Evolutionary conservation across 2,888 invertebrate species (phyloP).

Genomic region (Atethmia centrago): DNA sequence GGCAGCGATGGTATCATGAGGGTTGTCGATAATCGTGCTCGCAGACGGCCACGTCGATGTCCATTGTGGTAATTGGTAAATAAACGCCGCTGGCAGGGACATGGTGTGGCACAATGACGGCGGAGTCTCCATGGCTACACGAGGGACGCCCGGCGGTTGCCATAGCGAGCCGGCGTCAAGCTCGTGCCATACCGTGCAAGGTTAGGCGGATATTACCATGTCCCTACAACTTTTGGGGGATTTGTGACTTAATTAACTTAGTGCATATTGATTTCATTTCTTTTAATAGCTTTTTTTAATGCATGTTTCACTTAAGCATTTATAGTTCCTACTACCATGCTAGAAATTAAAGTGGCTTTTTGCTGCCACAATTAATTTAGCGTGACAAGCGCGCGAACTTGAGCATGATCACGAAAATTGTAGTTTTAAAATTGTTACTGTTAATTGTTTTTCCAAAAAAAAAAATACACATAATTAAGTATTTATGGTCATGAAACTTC

Average conservation of each 20-base stretch:
- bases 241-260: conserved; percentile 69
- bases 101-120: conserved; percentile 66
- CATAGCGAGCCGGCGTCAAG: conserved; percentile 65
- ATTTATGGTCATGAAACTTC: conserved; percentile 50
- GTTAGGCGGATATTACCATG: conserved; percentile 60
- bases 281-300: conserved; percentile 24
- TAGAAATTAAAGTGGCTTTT: neutral
- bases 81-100: conserved; percentile 76
- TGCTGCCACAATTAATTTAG: conserved; percentile 20
- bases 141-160: conserved; percentile 78
- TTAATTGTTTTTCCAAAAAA: conserved; percentile 11
- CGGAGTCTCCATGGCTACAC: conserved; percentile 79
- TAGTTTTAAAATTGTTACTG: neutral
- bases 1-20: conserved; percentile 64
- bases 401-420: conserved; percentile 7
- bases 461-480: conserved; percentile 29
- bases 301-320: conserved; percentile 12
- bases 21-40: conserved; percentile 69
- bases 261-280: conserved; percentile 63
- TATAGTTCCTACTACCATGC: neutral
- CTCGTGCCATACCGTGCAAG: conserved; percentile 78
- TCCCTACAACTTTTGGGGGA: conserved; percentile 66
- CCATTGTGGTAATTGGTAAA: conserved; percentile 82
- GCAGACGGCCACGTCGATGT: conserved; percentile 73
- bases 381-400: conserved; percentile 25